A percentile compares a stretch with the other conserved stretches of the same genome.
Conservation (phyloP, 1,140 invertebrate genomes). For the Bicyclus anynana region DNA sequence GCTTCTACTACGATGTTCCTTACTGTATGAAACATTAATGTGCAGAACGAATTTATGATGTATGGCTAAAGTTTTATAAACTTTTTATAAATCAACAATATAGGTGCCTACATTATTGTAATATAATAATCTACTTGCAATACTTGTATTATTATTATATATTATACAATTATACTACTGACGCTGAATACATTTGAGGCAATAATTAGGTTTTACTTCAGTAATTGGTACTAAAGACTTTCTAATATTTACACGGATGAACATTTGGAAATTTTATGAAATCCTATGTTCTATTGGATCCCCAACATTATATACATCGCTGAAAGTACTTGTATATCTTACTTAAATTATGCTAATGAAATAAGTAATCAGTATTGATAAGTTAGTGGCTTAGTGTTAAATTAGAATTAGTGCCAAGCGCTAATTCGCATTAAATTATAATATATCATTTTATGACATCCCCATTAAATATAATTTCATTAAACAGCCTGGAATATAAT, state of each 20-base stretch:
- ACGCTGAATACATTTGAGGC: slow-evolving; percentile 40
- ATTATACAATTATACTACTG: background rate
- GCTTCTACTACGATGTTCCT: background rate
- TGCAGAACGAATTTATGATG: slow-evolving; percentile 5
- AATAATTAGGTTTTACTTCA: slow-evolving; percentile 52
- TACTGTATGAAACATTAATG: background rate
- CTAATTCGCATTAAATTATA: slow-evolving; percentile 17
- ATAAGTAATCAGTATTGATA: slow-evolving; percentile 10
- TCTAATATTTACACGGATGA: slow-evolving; percentile 36
- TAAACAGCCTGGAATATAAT: slow-evolving; percentile 9
- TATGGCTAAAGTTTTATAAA: slow-evolving; percentile 1
- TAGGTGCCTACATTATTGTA: background rate
- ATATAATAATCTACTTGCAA: background rate
- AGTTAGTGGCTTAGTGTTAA: slow-evolving; percentile 10
- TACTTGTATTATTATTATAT: no score
- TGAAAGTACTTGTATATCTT: slow-evolving; percentile 23
- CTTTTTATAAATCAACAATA: slow-evolving; percentile 2
- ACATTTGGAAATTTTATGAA: slow-evolving; percentile 45
- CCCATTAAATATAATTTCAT: slow-evolving; percentile 5
- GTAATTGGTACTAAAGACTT: slow-evolving; percentile 42
- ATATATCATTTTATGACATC: background rate
- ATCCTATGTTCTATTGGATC: slow-evolving; percentile 34
- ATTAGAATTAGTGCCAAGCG: slow-evolving; percentile 32
- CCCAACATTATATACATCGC: slow-evolving; percentile 21
- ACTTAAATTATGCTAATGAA: background rate